Base-by-base conservation (phyloP, 64 coral and sea anemone species). In the Pachyseris speciosa region DNA sequence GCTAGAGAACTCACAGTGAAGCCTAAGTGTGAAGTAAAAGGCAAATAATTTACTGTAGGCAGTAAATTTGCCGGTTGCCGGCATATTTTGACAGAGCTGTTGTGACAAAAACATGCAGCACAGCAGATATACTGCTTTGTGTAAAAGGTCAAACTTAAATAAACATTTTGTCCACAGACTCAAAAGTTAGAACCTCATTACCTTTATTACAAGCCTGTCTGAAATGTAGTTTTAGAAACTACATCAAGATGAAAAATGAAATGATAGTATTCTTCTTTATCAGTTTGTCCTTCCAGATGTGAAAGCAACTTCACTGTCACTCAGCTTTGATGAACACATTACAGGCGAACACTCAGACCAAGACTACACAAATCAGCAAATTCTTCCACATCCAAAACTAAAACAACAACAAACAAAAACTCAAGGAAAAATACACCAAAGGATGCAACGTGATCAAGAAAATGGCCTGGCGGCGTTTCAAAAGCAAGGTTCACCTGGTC, bases 271-370 rank as follows among this genome's bases (percentile, higher is more conserved):
- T 67, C 16, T 64, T 47, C 17, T 26, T 75, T 76, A 20, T 10
- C 41, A 78, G 64, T 49, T 69, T 39, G n/a, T 84, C n/a, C 1
- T 85, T 31, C 58, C 92, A 40, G 44, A 77, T 48, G 69, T 75
- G 40, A 51, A 38, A 16, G 87, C 90, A 66, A 88, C 83, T 44
- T 94, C 87, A 0, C 37, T 94, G 4, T 94, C 93, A 47, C 71
- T 94, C 19, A 94, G 93, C 60, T 90, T 94, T 84, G 93, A 94
- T 29, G 93, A 90, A 52, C 36, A 49, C 1, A 16, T 48, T 45
- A 1, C 74, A 32, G 38, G 30, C 29, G 52, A 74, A 36, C 1
- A 22, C 17, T 55, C 75, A 67, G 30, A 37, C 41, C 19, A 70
- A 20, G 52, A n/a, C n/a, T 64, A 50, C 49, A 28, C 33, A 19